Percentiles rank a stretch among this genome's conserved stretches.
These are phyloP conservation scores for Bilobella aurantiaca DNA, from an alignment of 1,140 invertebrate genomes.

Conservation along the genomic window DNA sequence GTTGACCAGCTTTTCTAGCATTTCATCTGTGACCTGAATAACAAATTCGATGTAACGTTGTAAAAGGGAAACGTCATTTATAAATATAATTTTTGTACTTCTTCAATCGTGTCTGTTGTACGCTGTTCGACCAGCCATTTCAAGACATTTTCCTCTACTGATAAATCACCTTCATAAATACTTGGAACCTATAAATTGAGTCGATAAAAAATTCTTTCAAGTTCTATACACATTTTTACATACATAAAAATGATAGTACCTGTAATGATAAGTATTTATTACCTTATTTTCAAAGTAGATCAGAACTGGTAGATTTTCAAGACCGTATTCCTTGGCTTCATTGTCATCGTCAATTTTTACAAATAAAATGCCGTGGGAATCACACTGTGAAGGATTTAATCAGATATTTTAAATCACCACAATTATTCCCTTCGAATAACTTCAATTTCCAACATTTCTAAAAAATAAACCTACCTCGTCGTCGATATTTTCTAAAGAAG, in stretches of 20 bases:
- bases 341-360: constrained; percentile 80
- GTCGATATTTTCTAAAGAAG: constrained; percentile 65
- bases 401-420: not conserved
- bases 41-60: not conserved
- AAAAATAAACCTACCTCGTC: constrained; percentile 37
- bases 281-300: constrained; percentile 80
- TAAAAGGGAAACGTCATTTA: not conserved
- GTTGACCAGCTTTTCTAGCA: constrained; percentile 70
- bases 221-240: too few relatives aligned
- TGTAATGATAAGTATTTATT: constrained; percentile 42
- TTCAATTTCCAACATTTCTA: not conserved
- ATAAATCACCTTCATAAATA: constrained; percentile 44
- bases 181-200: constrained; percentile 14
- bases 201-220: too few relatives aligned
- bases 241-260: not conserved
- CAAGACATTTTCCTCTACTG: constrained; percentile 79
- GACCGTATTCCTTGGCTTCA: constrained; percentile 80
- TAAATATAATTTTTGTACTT: constrained; percentile 40
- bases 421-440: not conserved
- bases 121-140: constrained; percentile 84
- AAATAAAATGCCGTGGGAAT: constrained; percentile 80
- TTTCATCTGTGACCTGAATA: constrained; percentile 71
- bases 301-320: constrained; percentile 68
- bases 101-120: constrained; percentile 82
- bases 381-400: constrained; percentile 56